These are phyloP conservation scores for Pantherophis vulpinus DNA, from an alignment of 2,797 vertebrate species.

Conservation along the genomic window DNA sequence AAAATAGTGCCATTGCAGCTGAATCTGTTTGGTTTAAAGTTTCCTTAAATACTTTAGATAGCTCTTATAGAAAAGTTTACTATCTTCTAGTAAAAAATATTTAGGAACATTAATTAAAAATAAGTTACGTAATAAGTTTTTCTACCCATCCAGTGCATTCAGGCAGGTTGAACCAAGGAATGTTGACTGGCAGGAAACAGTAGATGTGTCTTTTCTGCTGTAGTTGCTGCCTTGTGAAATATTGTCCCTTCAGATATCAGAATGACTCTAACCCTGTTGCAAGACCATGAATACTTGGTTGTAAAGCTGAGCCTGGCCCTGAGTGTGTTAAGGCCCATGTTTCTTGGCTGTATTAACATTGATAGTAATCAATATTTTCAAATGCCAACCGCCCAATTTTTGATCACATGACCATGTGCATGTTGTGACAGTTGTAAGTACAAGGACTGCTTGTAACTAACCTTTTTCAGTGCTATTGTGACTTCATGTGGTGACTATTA, in stretches of 20 bases:
- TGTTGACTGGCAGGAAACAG: neutral
- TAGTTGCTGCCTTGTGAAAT: neutral
- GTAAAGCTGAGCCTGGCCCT: neutral
- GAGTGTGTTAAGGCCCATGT: neutral
- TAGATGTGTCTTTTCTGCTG: neutral
- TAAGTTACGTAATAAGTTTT: neutral
- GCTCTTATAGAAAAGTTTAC: conserved; percentile 9
- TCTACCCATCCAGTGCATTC: neutral
- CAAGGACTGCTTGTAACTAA: neutral
- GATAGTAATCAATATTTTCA: neutral
- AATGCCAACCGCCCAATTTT: neutral
- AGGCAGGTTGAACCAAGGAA: neutral
- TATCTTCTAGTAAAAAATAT: neutral
- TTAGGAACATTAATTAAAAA: neutral
- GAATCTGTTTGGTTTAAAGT: neutral
- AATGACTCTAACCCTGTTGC: neutral
- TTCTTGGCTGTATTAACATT: neutral
- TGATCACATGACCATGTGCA: neutral
- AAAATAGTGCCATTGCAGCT: neutral
- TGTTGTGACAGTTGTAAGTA: neutral
- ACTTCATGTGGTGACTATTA: neutral
- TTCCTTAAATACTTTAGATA: neutral
- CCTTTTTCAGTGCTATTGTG: neutral
- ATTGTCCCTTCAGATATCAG: neutral
- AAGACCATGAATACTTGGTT: neutral